phyloP scores from a whole-genome alignment of 2,797 vertebrate species.

The Rhabdomys pumilio region DNA sequence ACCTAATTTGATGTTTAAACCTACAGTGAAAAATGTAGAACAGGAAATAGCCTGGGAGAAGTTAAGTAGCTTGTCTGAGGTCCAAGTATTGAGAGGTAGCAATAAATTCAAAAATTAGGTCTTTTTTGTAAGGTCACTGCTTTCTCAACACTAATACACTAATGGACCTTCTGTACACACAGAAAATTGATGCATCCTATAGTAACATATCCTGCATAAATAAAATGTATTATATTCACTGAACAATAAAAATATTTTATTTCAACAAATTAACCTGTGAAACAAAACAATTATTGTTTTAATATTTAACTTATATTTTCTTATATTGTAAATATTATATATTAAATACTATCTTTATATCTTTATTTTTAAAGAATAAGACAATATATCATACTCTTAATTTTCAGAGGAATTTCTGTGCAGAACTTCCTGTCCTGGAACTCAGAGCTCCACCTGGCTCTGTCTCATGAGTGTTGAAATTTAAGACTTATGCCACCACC shows the following conservation, averaged over 20 bases:
- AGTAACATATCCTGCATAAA: neutral
- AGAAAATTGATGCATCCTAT: neutral
- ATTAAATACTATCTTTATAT: neutral
- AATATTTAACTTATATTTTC: neutral
- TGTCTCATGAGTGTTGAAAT: neutral
- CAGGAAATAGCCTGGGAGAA: constrained; percentile 68
- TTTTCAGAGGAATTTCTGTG: neutral
- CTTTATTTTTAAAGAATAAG: constrained; percentile 3
- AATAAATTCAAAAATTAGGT: constrained; percentile 76
- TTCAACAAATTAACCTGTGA: neutral
- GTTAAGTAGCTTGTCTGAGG: constrained; percentile 73
- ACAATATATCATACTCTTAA: neutral
- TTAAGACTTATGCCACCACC: neutral
- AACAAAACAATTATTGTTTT: constrained; percentile 14
- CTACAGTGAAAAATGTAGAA: constrained; percentile 20
- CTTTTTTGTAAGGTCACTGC: constrained; percentile 59
- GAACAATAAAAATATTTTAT: constrained; percentile 8
- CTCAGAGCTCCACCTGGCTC: neutral
- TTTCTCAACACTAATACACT: constrained; percentile 61
- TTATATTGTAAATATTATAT: neutral
- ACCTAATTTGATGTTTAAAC: constrained; percentile 59
- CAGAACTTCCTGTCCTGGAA: neutral
- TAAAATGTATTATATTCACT: neutral
- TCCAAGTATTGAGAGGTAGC: constrained; percentile 79
- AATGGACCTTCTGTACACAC: constrained; percentile 22